phyloP scores from a whole-genome alignment of 2,113 vertebrate genomes.

The Centropus unirufus region DNA sequence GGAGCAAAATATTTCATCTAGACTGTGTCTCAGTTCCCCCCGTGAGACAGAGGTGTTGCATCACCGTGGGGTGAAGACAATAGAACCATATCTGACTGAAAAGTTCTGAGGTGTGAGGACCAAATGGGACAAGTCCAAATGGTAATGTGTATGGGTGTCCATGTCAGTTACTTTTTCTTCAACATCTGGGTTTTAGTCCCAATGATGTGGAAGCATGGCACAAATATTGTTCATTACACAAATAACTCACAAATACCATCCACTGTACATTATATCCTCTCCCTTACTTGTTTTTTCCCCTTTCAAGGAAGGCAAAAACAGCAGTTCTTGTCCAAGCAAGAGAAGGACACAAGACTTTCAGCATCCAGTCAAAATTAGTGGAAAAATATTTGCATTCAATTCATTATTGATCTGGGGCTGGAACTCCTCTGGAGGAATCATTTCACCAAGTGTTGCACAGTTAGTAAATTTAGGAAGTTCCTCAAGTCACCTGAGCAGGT shows the following conservation, averaged over 20 bases:
- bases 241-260: background rate
- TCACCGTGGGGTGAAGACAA: background rate
- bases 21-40: background rate
- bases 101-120: slow-evolving; percentile 33
- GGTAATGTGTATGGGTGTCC: background rate
- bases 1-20: background rate
- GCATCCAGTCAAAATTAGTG: background rate
- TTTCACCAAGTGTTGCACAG: background rate
- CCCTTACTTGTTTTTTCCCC: background rate
- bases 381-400: background rate
- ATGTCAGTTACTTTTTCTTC: slow-evolving; percentile 35
- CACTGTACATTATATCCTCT: slow-evolving; percentile 8
- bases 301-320: slow-evolving; percentile 28
- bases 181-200: background rate
- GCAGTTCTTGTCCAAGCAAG: background rate
- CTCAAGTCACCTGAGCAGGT: background rate
- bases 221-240: slow-evolving; percentile 17
- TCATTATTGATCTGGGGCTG: background rate
- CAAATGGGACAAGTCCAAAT: background rate
- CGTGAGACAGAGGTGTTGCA: background rate
- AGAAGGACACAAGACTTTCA: background rate
- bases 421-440: background rate
- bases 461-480: slow-evolving; percentile 16
- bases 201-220: background rate
- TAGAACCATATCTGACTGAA: background rate